These are phyloP conservation scores for Dryobota labecula DNA, from an alignment of 2,888 invertebrate genomes.

Conservation along the genomic window DNA sequence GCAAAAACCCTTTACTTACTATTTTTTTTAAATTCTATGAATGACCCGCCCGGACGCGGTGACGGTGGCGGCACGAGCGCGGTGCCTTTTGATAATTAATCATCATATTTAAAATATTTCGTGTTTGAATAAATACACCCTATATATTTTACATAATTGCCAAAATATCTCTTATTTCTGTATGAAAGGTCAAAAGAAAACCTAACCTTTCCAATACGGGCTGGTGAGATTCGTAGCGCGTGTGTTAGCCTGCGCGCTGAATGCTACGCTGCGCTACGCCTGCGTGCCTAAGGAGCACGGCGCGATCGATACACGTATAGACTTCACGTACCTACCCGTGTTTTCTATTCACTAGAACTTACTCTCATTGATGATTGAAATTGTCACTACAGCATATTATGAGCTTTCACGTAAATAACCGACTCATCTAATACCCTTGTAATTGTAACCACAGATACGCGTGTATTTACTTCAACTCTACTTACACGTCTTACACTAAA, in stretches of 20 bases:
- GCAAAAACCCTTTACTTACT: no score
- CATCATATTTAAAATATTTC: no score
- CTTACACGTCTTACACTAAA: background rate
- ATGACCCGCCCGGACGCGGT: no score
- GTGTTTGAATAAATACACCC: no score
- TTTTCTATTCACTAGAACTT: background rate
- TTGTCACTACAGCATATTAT: background rate
- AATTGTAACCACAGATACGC: background rate
- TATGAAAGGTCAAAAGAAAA: no score
- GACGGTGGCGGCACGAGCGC: no score
- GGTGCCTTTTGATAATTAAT: no score
- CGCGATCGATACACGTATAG: constrained; percentile 33
- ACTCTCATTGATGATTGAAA: background rate
- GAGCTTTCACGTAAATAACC: background rate
- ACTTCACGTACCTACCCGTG: constrained; percentile 1
- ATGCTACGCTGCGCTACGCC: constrained; percentile 37
- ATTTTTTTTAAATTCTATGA: no score
- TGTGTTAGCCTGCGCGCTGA: constrained; percentile 30
- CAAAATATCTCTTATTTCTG: no score
- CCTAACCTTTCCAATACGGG: no score
- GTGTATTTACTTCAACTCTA: background rate
- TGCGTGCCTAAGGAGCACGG: constrained; percentile 21
- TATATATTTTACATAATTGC: no score
- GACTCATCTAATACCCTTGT: background rate
- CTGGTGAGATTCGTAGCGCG: constrained; percentile 25